phyloP scores from a whole-genome alignment of 35 echinoderm and acorn worm species.

The Diadema setosum region DNA sequence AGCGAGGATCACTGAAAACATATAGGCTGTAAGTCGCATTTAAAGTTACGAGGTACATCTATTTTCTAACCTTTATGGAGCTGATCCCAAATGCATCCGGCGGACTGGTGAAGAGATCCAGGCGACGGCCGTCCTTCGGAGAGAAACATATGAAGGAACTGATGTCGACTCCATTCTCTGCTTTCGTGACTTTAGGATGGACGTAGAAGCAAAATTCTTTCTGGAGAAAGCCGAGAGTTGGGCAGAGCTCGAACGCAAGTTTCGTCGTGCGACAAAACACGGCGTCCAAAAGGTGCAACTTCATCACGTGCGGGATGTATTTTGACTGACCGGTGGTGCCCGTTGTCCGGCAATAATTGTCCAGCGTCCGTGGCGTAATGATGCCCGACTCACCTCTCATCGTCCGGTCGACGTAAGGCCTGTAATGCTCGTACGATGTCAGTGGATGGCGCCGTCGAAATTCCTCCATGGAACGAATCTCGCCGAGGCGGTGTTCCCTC shows the following conservation, averaged over 20 bases:
- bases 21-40: no score
- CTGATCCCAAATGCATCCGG: not conserved
- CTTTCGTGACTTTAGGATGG: not conserved
- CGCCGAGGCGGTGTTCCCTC: no score
- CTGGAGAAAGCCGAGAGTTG: not conserved
- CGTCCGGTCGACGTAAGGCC: no score
- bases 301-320: not conserved
- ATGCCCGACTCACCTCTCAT: slow-evolving; percentile 30
- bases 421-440: no score
- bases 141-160: not conserved
- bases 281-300: not conserved
- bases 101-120: not conserved
- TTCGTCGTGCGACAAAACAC: not conserved
- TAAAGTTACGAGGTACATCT: no score
- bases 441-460: no score
- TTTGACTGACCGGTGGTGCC: slow-evolving; percentile 39
- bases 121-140: no score
- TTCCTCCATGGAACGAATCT: no score
- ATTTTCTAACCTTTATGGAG: not conserved
- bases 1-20: no score
- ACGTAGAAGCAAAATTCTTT: not conserved
- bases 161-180: not conserved
- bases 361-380: not conserved
- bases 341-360: slow-evolving; percentile 1
- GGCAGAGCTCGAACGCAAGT: not conserved